A percentile compares a stretch with the other conserved stretches of the same genome.
Evolutionary conservation across 2,888 invertebrate species (phyloP).

Genomic region (Orthosia cruda): DNA sequence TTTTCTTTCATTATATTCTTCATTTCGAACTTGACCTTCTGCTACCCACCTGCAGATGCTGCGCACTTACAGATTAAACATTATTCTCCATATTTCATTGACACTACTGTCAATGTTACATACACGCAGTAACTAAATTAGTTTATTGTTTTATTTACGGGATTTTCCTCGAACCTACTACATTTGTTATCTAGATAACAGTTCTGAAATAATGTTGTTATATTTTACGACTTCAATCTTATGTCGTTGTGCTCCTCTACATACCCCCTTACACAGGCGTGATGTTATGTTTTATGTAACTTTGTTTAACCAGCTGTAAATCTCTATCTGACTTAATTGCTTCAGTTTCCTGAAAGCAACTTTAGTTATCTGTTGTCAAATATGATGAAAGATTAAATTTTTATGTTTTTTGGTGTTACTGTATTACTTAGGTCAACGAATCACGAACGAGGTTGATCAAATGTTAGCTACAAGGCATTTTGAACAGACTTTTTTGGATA

Average conservation of each 20-base stretch:
- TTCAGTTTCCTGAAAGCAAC: slow-evolving; percentile 19
- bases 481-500: no score
- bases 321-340: slow-evolving; percentile 15
- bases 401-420: slow-evolving; percentile 16
- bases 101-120: slow-evolving; percentile 58
- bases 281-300: not conserved
- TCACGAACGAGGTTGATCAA: not conserved
- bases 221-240: no score
- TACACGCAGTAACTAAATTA: slow-evolving; percentile 33
- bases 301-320: not conserved
- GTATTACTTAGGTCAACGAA: slow-evolving; percentile 4
- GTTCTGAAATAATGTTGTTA: not conserved
- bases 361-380: slow-evolving; percentile 8
- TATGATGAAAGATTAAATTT: not conserved
- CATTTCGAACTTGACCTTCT: slow-evolving; percentile 26
- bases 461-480: no score
- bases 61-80: slow-evolving; percentile 30
- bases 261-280: no score
- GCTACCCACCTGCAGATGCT: not conserved
- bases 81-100: slow-evolving; percentile 52
- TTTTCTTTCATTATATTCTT: no score
- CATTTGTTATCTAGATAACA: slow-evolving; percentile 16
- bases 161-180: slow-evolving; percentile 52
- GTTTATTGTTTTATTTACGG: slow-evolving; percentile 39
- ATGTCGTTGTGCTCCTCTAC: no score